phyloP scores from a whole-genome alignment of 1,140 invertebrate genomes.

The Thalassaphorura encarpata region DNA sequence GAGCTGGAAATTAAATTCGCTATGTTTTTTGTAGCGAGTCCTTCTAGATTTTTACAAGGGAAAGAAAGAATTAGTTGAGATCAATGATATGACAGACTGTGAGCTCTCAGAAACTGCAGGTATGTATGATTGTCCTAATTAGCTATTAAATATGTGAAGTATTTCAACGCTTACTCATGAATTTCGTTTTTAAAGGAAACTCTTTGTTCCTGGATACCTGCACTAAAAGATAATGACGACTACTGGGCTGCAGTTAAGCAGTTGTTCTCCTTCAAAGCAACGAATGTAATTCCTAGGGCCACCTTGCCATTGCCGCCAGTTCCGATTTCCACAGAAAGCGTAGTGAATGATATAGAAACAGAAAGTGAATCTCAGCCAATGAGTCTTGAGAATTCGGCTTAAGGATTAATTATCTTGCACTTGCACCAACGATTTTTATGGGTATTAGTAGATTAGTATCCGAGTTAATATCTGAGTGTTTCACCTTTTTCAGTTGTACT shows the following conservation, averaged over 20 bases:
- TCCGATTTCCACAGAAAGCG: conserved; percentile 2
- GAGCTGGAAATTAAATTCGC: neutral
- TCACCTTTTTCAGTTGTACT: no score
- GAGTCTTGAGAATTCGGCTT: neutral
- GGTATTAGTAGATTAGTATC: neutral
- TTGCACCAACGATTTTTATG: neutral
- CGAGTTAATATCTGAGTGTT: no score
- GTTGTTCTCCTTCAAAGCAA: conserved; percentile 1
- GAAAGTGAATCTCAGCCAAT: neutral
- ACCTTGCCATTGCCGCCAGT: neutral
- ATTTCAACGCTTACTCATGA: neutral
- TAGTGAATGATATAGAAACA: neutral
- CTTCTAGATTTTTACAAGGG: conserved; percentile 29
- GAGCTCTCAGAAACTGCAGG: conserved; percentile 22
- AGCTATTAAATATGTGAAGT: neutral
- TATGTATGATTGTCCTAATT: conserved; percentile 3
- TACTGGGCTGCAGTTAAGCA: conserved; percentile 27
- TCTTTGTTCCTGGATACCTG: conserved; percentile 18
- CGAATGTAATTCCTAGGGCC: neutral
- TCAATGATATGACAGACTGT: conserved; percentile 24
- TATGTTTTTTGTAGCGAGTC: conserved; percentile 15
- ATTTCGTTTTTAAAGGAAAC: conserved; percentile 17
- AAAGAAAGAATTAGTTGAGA: conserved; percentile 22
- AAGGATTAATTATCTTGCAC: neutral
- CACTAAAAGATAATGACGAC: conserved; percentile 17